Percentiles rank a stretch among this genome's conserved stretches.
These are phyloP conservation scores for Petaurus breviceps DNA, from an alignment of 2,113 vertebrate species.

Conservation along the genomic window DNA sequence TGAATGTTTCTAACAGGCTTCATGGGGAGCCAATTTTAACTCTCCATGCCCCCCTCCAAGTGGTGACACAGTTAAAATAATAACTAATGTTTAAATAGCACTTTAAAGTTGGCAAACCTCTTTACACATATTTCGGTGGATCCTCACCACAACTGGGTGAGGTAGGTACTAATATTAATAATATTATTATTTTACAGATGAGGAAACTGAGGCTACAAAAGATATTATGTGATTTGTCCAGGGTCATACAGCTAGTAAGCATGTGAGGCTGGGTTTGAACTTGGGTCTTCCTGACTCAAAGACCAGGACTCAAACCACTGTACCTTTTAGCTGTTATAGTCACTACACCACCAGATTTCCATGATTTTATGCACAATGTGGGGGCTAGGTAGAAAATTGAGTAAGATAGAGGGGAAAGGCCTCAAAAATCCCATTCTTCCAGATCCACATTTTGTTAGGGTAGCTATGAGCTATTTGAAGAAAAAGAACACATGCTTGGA, in stretches of 20 bases:
- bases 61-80: not conserved
- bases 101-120: not conserved
- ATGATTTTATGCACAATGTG: no score
- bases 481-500: not conserved
- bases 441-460: not conserved
- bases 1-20: not conserved
- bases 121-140: not conserved
- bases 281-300: not conserved
- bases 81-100: not conserved
- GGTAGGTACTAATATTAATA: not conserved
- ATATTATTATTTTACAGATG: not conserved
- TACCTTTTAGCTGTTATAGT: not conserved
- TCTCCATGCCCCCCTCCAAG: not conserved
- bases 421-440: not conserved
- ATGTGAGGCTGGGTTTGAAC: not conserved
- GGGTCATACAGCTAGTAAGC: not conserved
- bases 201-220: not conserved
- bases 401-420: not conserved
- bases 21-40: not conserved
- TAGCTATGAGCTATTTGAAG: not conserved
- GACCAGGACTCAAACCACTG: not conserved
- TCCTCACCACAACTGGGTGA: not conserved
- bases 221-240: not conserved
- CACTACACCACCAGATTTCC: not conserved
- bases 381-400: not conserved